Conservation (phyloP, 2,888 invertebrate genomes). For the Dasysyrphus tricinctus region DNA sequence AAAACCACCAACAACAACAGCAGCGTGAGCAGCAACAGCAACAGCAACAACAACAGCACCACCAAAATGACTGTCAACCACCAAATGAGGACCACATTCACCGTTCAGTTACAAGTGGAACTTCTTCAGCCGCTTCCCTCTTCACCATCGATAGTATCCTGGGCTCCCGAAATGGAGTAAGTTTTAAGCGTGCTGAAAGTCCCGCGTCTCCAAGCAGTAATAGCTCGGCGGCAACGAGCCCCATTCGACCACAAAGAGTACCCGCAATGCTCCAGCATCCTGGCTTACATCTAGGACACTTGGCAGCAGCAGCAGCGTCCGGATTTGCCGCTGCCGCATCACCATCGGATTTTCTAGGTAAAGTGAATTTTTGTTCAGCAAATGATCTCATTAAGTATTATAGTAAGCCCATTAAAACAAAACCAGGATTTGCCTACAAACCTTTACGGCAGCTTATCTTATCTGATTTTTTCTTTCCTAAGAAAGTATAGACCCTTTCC, state of each 20-base stretch:
- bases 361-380: not conserved
- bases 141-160: constrained; percentile 95
- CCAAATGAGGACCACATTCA: constrained; percentile 59
- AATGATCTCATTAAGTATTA: constrained; percentile 75
- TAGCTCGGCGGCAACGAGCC: constrained; percentile 85
- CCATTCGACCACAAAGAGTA: constrained; percentile 83
- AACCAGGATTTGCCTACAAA: constrained; percentile 11
- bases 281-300: constrained; percentile 86
- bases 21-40: constrained; percentile 77
- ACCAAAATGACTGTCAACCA: constrained; percentile 78
- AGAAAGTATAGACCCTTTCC: constrained; percentile 12
- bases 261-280: constrained; percentile 85
- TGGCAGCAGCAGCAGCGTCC: constrained; percentile 86
- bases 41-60: constrained; percentile 77
- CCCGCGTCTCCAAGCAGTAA: constrained; percentile 84
- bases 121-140: constrained; percentile 86
- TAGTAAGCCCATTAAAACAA: constrained; percentile 73
- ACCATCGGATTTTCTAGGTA: constrained; percentile 92
- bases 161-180: constrained; percentile 85
- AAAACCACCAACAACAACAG: constrained; percentile 79
- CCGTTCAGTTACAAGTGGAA: constrained; percentile 80
- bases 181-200: constrained; percentile 80
- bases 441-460: not conserved
- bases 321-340: constrained; percentile 87
- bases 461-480: constrained; percentile 3